These are phyloP conservation scores for Ochotona curzoniae DNA, from an alignment of 2,113 vertebrate genomes.

Conservation along the genomic window DNA sequence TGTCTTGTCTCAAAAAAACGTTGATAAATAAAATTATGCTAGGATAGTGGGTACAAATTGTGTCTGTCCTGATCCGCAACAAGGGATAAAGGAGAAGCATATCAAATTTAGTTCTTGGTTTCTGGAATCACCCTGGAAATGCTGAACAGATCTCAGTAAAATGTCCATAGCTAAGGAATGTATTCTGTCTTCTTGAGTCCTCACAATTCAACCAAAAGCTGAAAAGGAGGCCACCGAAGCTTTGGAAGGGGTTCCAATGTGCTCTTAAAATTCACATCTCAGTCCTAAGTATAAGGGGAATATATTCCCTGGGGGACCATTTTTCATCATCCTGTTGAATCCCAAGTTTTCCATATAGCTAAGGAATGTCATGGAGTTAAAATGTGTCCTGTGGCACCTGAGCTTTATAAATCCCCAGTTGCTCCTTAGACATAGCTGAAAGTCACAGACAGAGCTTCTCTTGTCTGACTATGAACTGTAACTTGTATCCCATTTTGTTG, in stretches of 20 bases:
- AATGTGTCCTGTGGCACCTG: neutral
- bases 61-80: neutral
- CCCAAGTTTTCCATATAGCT: neutral
- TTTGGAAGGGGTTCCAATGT: neutral
- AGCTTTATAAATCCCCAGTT: neutral
- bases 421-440: neutral
- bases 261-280: neutral
- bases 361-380: neutral
- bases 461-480: neutral
- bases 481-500: conserved; percentile 4
- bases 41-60: neutral
- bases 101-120: neutral
- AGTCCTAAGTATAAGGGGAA: neutral
- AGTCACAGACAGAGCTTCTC: neutral
- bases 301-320: neutral
- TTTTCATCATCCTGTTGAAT: neutral
- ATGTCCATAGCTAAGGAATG: neutral
- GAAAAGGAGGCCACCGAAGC: neutral
- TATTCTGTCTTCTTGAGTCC: neutral
- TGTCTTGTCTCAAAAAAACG: too few species aligned
- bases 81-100: neutral
- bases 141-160: conserved; percentile 15
- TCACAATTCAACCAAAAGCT: neutral
- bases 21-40: too few species aligned
- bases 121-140: neutral